Percentiles rank a stretch among this genome's conserved stretches.
These are phyloP conservation scores for Ptychobarbus kaznakovi DNA, from an alignment of 2,797 vertebrate genomes.

Conservation along the genomic window DNA sequence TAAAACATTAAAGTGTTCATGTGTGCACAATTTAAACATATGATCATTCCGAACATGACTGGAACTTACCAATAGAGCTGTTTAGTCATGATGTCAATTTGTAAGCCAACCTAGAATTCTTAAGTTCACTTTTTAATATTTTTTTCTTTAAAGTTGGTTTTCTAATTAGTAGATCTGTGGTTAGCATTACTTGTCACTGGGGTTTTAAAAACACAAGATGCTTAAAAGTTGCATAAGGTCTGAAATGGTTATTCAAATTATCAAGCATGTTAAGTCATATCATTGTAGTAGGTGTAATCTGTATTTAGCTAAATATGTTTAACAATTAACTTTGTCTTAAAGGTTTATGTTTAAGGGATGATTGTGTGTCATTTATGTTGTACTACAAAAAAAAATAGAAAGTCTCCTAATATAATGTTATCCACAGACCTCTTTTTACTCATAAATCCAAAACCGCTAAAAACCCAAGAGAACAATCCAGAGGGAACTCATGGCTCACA, in stretches of 20 bases:
- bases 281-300: background rate
- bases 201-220: background rate
- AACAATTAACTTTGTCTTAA: background rate
- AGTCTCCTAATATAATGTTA: background rate
- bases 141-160: too few species aligned
- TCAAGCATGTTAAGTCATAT: background rate
- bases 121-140: too few species aligned
- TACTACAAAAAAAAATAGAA: background rate
- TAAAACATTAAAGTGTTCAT: background rate
- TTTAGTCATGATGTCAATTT: background rate
- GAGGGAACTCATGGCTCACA: background rate
- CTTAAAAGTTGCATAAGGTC: background rate
- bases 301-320: background rate
- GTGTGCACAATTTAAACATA: background rate
- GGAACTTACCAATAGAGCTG: background rate
- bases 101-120: too few species aligned
- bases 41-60: background rate
- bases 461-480: background rate
- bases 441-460: background rate
- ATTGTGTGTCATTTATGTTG: background rate
- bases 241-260: background rate
- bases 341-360: background rate
- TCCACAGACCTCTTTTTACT: background rate
- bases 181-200: background rate
- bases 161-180: too few species aligned